Evolutionary conservation across 1,140 invertebrate genomes (phyloP), one percentile per base, ranked within the genome.

Genomic region (Drosophila watanabei): DNA sequence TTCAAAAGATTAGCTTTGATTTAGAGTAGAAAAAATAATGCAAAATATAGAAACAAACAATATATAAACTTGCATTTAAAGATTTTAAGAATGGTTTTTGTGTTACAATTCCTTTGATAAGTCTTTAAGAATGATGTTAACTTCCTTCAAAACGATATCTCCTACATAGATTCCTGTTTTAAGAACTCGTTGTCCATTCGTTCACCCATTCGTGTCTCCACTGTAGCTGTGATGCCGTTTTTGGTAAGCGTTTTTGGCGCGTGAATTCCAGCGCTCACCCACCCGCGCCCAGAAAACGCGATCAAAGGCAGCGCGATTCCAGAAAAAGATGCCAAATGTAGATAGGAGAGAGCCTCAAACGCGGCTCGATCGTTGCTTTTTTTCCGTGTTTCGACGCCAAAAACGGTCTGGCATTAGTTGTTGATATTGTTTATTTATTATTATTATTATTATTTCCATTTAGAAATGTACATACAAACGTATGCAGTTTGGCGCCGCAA

Each of bases 301-400:
- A 88, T 87, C 84, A 86, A 86, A 86, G 82, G 80, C 82, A 60
- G 57, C 80, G 69, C 69, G 51, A n/a, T 20, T 28, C 60, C 54
- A 73, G 75, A 78, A 57, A 77, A 79, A 71, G 75, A 79, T 79
- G 76, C 72, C 76, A 89, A 88, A 78, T 73, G 69, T 73, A 61
- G 71, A 89, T 83, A 71, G 77, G 59, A 75, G 76, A 77, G 77
- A 43, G 48, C 48, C 33, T 33, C 48, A 68, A 45, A 60, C 8
- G 70, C 46, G 45, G 41, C 54, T 76, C 60, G 78, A 49, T 80
- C 72, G 82, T 78, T 84, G 85, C 84, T 78, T 88, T 88, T 88
- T 73, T 88, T 88, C 85, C 80, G 84, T 84, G 81, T 79, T 80
- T 80, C 41, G 58, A 49, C 48, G 49, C 85, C 85, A 83, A 88